A percentile compares a stretch with the other conserved stretches of the same genome.
phyloP scores from a whole-genome alignment of 2,797 vertebrate genomes.

The Aeoliscus strigatus region DNA sequence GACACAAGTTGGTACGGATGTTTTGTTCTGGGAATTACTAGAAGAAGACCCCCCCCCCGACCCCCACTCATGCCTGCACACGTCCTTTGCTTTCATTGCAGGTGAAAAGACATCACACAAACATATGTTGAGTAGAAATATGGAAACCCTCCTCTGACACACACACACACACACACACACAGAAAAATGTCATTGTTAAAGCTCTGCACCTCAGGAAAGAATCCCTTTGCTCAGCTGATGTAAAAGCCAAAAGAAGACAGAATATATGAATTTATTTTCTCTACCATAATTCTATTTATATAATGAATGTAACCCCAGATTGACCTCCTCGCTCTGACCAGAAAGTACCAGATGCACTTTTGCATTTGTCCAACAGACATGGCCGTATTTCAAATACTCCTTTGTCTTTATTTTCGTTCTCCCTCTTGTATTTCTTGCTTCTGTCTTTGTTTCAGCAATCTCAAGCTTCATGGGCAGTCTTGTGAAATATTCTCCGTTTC shows the following conservation, averaged over 20 bases:
- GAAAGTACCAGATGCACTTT: slow-evolving; percentile 14
- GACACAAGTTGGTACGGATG: no score
- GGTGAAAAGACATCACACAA: no score
- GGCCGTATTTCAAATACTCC: slow-evolving; percentile 48
- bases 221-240: slow-evolving; percentile 51
- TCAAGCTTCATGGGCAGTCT: slow-evolving; percentile 20
- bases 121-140: no score
- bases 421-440: slow-evolving; percentile 23
- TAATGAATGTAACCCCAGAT: slow-evolving; percentile 55
- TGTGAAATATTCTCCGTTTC: slow-evolving; percentile 42
- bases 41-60: no score
- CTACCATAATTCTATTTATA: slow-evolving; percentile 67
- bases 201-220: slow-evolving; percentile 70
- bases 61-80: no score
- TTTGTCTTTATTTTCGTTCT: slow-evolving; percentile 20
- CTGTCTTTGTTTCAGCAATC: slow-evolving; percentile 27
- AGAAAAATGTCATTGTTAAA: slow-evolving; percentile 15
- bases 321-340: no score
- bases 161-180: slow-evolving; percentile 5
- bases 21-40: no score
- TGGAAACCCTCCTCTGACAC: background rate
- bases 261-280: slow-evolving; percentile 68
- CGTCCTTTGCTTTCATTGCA: no score
- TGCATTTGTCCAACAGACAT: slow-evolving; percentile 44
- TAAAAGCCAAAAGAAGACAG: slow-evolving; percentile 56